Evolutionary conservation across 2,113 vertebrate genomes (phyloP), one percentile per base, ranked within the genome.

Genomic region (Pedetes capensis): DNA sequence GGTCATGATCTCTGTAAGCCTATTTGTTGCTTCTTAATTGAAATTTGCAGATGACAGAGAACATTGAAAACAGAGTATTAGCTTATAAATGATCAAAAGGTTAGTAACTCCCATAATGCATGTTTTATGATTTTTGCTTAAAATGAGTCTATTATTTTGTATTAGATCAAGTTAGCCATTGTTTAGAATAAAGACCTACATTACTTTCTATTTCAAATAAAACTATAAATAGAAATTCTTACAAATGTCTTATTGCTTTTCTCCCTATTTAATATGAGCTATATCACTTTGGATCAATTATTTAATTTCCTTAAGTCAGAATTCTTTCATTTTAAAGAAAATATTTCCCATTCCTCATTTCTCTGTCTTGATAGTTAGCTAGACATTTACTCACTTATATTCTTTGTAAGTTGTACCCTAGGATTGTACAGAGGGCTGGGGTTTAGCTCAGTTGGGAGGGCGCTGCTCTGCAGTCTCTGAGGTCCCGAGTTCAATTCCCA

Each of bases 21-120:
- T 76, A n/a, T 87, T 84, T 37, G 93, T 95, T 85, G 44, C 39
- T 81, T 91, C 79, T 93, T 95, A 88, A 95, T 94, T 95, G 79
- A 91, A 83, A 78, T 90, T 84, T 84, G 2, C 18, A 80, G 66
- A 87, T 64, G 64, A 88, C 87, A 71, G 75, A 89, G 93, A 93
- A 92, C 64, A 78, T 32, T 61, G n/a, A 91, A 96, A 93, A 59
- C 27, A 71, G 47, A 63, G 12, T 72, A 85, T 55, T 93, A 91
- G 47, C 22, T 96, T 89, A 91, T 51, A 74, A 91, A 42, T 86
- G 39, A 84, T 85, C 61, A 63, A 75, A 96, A 75, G 39, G 49
- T 66, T 44, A 55, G 20, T 76, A 92, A 80, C 69, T 92, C 29
- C 37, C 29, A 69, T 59, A 44, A 29, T 75, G 39, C 29, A 37